Base-by-base conservation (phyloP, 2,113 vertebrate species). In the Taxidea taxus region DNA sequence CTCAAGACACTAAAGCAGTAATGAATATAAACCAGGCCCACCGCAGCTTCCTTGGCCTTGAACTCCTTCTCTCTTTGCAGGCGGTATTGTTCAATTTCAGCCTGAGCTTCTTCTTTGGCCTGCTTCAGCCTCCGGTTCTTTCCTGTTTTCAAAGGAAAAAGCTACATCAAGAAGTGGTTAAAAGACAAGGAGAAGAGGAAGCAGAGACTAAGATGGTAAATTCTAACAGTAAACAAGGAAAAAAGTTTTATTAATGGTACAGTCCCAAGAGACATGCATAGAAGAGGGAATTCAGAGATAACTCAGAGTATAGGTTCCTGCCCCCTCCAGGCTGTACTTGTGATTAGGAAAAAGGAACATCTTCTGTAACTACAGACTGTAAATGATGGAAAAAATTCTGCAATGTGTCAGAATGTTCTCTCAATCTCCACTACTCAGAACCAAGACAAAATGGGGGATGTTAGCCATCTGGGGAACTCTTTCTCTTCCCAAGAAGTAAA, bases 51-150 rank as follows among this genome's bases (percentile, higher is more conserved):
- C 96, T 99, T 99, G 95, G 99, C 99, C 98, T 99, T 99, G 98
- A 99, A 99, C 93, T 99, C 99, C 91, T 99, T 99, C 97, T 99
- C 99, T 42, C 99, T 99, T 98, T 99, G 99, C 86, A 99, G 98
- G 21, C 99, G 99, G 90, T 99, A 99, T 97, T 99, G 99, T 87
- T 99, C 99, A 15, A 99, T 99, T 98, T 99, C 99, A 0, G 99
- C 99, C 98, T 99, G 99, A 1, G 99, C 99, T 87, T 99, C 99
- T 97, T 99, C 99, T 96, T 99, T 99, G 1, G 99, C 99, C 98
- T 99, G 99, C 98, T 99, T 99, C 99, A 99, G 98, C 94, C 99
- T 98, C 6, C 99, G 98, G 94, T 99, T 99, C 98, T 99, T 99
- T 81, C 99, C 99, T 99, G 97, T 49, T 96, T 95, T 91, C 94